Percentiles rank a stretch among this genome's conserved stretches.
These are phyloP conservation scores for Drosophila borborema DNA, from an alignment of 2,888 invertebrate genomes.

Conservation along the genomic window DNA sequence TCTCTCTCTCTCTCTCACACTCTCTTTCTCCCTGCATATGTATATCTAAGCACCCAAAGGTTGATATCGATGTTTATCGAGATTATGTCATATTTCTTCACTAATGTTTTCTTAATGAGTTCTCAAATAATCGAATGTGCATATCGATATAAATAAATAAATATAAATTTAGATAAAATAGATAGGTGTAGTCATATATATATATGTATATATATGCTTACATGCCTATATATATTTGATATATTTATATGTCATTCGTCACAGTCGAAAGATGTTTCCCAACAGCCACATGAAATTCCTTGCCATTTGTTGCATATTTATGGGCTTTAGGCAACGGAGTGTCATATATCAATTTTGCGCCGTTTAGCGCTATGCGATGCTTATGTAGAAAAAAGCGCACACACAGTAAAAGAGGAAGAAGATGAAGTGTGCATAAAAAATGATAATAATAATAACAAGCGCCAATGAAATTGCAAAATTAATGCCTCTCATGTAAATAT, in stretches of 20 bases:
- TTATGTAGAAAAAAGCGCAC: background rate
- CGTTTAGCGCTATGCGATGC: slow-evolving; percentile 39
- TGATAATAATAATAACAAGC: slow-evolving; percentile 50
- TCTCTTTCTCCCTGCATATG: too few species aligned
- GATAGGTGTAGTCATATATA: background rate
- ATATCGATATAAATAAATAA: too few species aligned
- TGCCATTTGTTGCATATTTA: slow-evolving; percentile 35
- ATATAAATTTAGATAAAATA: background rate
- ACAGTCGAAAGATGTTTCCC: slow-evolving; percentile 3
- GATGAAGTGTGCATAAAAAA: slow-evolving; percentile 20
- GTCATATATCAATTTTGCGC: slow-evolving; percentile 46
- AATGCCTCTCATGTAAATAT: slow-evolving; percentile 67
- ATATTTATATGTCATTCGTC: background rate
- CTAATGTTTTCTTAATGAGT: too few species aligned
- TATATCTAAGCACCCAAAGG: too few species aligned
- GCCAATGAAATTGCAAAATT: slow-evolving; percentile 68
- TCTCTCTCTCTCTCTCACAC: too few species aligned
- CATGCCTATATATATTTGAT: background rate
- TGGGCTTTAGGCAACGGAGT: slow-evolving; percentile 7
- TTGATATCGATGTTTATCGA: too few species aligned
- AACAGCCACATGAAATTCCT: slow-evolving; percentile 14
- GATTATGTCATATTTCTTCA: background rate
- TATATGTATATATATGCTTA: too few species aligned
- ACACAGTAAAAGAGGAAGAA: background rate
- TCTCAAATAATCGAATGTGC: too few species aligned